Base-by-base conservation (phyloP, 2,113 vertebrate genomes). In the Larimichthys polyactis region DNA sequence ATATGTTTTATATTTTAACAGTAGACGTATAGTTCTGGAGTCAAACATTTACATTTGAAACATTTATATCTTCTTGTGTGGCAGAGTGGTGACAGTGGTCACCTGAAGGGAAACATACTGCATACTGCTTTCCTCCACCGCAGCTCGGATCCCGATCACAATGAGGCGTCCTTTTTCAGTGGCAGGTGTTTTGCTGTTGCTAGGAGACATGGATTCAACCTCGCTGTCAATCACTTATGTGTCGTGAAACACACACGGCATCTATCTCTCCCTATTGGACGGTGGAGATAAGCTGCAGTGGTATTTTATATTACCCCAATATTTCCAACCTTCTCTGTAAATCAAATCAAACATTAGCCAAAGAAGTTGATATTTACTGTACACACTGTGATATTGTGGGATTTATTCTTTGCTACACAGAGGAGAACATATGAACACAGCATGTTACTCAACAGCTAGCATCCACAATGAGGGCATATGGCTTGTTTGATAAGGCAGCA, bases 161-260 rank as follows among this genome's bases (percentile, higher is more conserved):
- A 7, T 9, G 48, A n/a, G 10, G 11, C 27, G 0, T 36, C 2
- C 22, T 43, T 70, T n/a, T 7, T 3, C 32, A 32, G 6, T 40
- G 67, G 10, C 36, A 27, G 52, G n/a, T 12, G 29, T 43, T 55
- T 49, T 40, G 44, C 71, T 74, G 52, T 59, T 77, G 52, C 63
- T 68, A 49, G 14, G 20, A 51, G 49, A 49, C 65, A 48, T 11
- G 14, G 8, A 15, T 19, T 36, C 20, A 1, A 17, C 2, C 49
- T 17, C 8, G 1, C 36, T 36, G 6, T 68, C 54, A 49, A 5
- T 59, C 54, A 78, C 20, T 48, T n/a, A 11, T 5, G 12, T 16
- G 32, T 11, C 4, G 5, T 49, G 27, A 5, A 19, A 59, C 20
- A 40, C 17, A 4, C 20, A 48, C 27, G 20, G 22, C 40, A 32